Percentiles rank a stretch among this genome's conserved stretches.
phyloP scores from a whole-genome alignment of 2,888 invertebrate species.

The Troglohyphantes excavatus region DNA sequence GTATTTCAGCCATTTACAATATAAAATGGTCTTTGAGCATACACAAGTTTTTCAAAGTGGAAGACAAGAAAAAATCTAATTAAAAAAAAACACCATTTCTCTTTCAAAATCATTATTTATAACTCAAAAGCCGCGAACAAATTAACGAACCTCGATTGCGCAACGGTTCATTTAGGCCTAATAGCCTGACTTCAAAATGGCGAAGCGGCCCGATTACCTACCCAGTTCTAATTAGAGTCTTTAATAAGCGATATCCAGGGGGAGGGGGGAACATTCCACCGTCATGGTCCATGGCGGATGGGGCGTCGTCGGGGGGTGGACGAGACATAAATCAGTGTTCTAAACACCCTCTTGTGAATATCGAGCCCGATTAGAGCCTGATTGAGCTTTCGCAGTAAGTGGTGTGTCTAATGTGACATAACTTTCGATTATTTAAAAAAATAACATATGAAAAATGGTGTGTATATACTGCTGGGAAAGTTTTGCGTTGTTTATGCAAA shows the following conservation, averaged over 20 bases:
- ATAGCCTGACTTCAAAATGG: conserved; percentile 22
- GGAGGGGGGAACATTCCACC: neutral
- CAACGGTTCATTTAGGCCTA: conserved; percentile 9
- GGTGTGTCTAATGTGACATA: neutral
- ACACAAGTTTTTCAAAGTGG: no score
- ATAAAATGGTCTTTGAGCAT: no score
- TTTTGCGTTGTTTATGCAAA: no score
- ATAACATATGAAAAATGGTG: no score
- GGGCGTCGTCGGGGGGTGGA: conserved; percentile 1
- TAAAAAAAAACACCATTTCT: neutral
- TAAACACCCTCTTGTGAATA: neutral
- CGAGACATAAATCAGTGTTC: conserved; percentile 29
- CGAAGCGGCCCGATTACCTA: conserved; percentile 39
- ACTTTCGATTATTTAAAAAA: neutral
- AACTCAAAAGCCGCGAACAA: conserved; percentile 5
- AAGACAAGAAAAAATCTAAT: no score
- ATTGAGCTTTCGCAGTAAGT: neutral
- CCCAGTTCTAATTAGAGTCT: conserved; percentile 58
- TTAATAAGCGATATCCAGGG: conserved; percentile 5
- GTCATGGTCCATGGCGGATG: conserved; percentile 27
- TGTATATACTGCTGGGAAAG: no score
- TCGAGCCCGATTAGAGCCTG: conserved; percentile 10
- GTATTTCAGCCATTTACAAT: no score
- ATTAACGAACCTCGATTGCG: neutral
- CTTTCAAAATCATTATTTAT: neutral